These are phyloP conservation scores for Tipula helvola DNA, from an alignment of 2,888 invertebrate species.

Conservation along the genomic window DNA sequence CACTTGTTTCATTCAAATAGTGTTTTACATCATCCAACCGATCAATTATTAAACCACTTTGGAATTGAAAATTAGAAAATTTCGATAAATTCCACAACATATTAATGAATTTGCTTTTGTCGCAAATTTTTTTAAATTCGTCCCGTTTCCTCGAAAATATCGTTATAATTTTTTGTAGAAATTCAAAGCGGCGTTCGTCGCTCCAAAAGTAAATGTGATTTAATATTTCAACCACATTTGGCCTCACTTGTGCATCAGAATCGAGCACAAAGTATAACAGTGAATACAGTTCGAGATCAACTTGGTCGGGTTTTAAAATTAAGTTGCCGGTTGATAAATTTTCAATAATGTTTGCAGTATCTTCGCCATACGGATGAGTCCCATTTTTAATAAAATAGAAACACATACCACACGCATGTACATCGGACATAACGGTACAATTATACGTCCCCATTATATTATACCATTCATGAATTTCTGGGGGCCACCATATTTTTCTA, in stretches of 20 bases:
- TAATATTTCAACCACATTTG: slow-evolving; percentile 29
- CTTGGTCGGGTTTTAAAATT: background rate
- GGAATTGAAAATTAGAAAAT: slow-evolving; percentile 11
- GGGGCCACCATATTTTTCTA: slow-evolving; percentile 22
- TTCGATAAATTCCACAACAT: slow-evolving; percentile 7
- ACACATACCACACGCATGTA: slow-evolving; percentile 25
- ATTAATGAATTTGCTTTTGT: background rate
- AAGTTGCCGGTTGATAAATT: slow-evolving; percentile 24
- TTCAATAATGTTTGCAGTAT: slow-evolving; percentile 28
- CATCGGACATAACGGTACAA: slow-evolving; percentile 21
- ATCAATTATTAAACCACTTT: background rate
- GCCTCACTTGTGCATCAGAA: slow-evolving; percentile 28
- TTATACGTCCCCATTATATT: slow-evolving; percentile 15
- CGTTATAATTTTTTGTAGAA: slow-evolving; percentile 15
- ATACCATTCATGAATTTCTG: slow-evolving; percentile 19
- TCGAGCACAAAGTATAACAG: slow-evolving; percentile 33
- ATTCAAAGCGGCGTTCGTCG: slow-evolving; percentile 21
- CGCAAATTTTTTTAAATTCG: background rate
- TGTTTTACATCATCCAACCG: background rate
- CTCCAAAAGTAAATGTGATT: slow-evolving; percentile 32
- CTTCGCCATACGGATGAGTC: slow-evolving; percentile 32
- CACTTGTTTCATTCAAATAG: background rate
- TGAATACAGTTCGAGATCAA: slow-evolving; percentile 25
- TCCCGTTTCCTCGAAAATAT: background rate
- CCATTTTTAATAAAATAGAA: slow-evolving; percentile 35